Conservation (phyloP, 2,888 invertebrate species). For the Limnephilus auricula region DNA sequence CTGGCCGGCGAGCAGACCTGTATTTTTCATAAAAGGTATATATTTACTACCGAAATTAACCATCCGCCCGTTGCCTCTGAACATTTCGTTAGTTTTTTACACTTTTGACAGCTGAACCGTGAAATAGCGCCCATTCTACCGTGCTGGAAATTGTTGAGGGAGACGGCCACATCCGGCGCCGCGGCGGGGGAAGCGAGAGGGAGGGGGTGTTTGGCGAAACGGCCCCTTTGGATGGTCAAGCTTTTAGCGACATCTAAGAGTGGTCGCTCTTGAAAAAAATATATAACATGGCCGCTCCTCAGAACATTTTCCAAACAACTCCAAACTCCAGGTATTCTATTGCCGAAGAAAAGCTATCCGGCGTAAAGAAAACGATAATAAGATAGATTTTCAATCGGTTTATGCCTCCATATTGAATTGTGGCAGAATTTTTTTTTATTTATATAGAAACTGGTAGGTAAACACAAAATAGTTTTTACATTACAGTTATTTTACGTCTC, state of each 20-base stretch:
- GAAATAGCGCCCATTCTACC: constrained; percentile 60
- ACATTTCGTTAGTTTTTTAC: constrained; percentile 60
- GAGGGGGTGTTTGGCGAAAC: constrained; percentile 8
- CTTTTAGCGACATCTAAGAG: constrained; percentile 45
- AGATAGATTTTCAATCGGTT: constrained; percentile 20
- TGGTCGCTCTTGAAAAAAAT: constrained; percentile 14
- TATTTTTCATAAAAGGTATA: constrained; percentile 38
- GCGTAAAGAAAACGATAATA: constrained; percentile 3
- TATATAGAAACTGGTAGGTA: no score
- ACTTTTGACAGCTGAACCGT: constrained; percentile 61
- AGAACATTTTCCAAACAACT: not conserved
- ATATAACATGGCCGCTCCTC: not conserved
- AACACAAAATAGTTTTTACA: no score
- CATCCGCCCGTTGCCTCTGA: constrained; percentile 59
- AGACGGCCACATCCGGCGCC: constrained; percentile 17
- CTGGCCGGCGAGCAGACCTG: not conserved
- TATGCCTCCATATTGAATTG: no score
- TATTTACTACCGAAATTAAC: constrained; percentile 49
- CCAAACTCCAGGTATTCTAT: not conserved
- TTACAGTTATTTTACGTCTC: no score
- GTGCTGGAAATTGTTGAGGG: constrained; percentile 50
- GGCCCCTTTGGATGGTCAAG: constrained; percentile 23
- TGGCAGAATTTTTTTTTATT: not conserved
- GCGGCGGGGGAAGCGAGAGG: not conserved
- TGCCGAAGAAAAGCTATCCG: not conserved